Evolutionary conservation across 2,113 vertebrate species (phyloP).

Genomic region (Nipponia nippon): DNA sequence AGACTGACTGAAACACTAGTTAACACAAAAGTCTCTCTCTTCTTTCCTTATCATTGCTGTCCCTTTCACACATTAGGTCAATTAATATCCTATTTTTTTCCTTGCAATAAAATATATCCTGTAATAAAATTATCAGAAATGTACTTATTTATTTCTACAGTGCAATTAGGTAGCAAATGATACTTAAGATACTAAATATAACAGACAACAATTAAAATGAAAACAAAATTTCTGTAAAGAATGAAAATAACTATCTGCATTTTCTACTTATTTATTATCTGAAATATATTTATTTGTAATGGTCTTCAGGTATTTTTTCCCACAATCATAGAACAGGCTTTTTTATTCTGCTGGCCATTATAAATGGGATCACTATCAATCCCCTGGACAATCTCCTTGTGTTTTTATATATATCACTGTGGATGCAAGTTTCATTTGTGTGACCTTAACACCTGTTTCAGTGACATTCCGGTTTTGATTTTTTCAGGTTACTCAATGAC

Average conservation of each 20-base stretch:
- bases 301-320: neutral
- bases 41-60: neutral
- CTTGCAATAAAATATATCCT: neutral
- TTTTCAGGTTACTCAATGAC: neutral
- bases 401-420: neutral
- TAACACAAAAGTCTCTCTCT: neutral
- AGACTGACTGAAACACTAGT: neutral
- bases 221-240: neutral
- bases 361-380: neutral
- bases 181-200: neutral
- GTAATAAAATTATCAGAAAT: neutral
- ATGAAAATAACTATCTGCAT: neutral
- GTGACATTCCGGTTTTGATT: neutral
- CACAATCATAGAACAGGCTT: neutral
- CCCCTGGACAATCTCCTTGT: neutral
- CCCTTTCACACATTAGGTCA: neutral
- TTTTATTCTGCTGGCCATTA: neutral
- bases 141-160: neutral
- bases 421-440: neutral
- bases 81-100: neutral
- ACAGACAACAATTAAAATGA: neutral
- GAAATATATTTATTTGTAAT: neutral
- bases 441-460: neutral
- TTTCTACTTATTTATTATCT: neutral
- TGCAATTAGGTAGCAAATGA: neutral